Conservation (phyloP, 2,888 invertebrate species). For the Amphipyra tragopoginis region DNA sequence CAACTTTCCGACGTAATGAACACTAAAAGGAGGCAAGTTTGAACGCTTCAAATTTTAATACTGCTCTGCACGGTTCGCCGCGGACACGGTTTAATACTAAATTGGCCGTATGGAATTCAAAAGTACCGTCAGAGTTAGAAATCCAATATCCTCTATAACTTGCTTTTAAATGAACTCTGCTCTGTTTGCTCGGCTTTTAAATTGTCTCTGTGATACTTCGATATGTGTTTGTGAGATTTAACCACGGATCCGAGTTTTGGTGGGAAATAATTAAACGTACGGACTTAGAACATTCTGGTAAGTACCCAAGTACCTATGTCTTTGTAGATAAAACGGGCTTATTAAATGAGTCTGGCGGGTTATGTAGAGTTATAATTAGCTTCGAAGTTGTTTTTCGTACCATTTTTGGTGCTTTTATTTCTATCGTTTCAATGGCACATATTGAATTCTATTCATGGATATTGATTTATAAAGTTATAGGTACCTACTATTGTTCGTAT, state of each 20-base stretch:
- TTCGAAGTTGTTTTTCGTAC: background rate
- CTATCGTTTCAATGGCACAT: too few species aligned
- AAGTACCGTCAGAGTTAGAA: conserved; percentile 79
- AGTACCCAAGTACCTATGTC: conserved; percentile 5
- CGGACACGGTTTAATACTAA: conserved; percentile 78
- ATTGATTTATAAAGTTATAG: too few species aligned
- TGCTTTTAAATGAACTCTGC: conserved; percentile 75
- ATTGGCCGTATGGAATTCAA: conserved; percentile 79
- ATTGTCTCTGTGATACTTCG: conserved; percentile 70
- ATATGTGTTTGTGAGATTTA: conserved; percentile 45
- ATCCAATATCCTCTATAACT: conserved; percentile 84
- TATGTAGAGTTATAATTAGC: conserved; percentile 11
- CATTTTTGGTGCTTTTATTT: background rate
- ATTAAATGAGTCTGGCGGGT: background rate
- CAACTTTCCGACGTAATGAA: conserved; percentile 88
- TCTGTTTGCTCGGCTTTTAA: conserved; percentile 80
- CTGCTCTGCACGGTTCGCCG: conserved; percentile 69
- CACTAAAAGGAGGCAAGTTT: conserved; percentile 88
- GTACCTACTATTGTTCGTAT: too few species aligned
- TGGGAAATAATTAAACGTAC: conserved; percentile 28
- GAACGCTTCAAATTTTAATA: conserved; percentile 89
- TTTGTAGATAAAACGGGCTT: conserved; percentile 17
- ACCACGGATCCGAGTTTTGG: conserved; percentile 34
- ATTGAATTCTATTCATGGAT: too few species aligned
- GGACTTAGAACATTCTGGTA: conserved; percentile 4